These are phyloP conservation scores for Allobates femoralis DNA, from an alignment of 2,797 vertebrate genomes.

Conservation along the genomic window DNA sequence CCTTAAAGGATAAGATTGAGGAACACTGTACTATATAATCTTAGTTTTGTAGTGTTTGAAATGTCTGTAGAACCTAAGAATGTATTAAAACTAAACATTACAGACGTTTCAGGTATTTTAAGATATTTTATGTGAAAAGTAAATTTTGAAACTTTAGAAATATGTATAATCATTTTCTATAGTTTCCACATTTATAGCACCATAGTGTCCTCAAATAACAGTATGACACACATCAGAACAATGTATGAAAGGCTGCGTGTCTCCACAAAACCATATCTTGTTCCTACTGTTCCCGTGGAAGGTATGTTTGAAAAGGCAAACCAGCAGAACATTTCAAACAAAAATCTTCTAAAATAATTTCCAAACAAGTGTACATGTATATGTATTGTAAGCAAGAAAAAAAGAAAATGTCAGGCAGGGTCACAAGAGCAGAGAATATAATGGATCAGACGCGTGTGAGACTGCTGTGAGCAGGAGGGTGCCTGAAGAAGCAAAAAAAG, in stretches of 20 bases:
- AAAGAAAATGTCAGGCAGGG: conserved; percentile 59
- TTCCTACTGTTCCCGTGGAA: conserved; percentile 5
- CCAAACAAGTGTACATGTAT: conserved; percentile 32
- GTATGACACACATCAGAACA: conserved; percentile 9
- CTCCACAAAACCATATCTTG: neutral
- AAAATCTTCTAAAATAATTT: conserved; percentile 40
- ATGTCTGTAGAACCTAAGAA: neutral
- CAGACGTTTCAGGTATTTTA: neutral
- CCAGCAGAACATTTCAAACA: conserved; percentile 7
- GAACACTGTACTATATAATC: neutral
- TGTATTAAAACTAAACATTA: neutral
- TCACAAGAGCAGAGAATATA: conserved; percentile 60
- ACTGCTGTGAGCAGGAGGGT: conserved; percentile 63
- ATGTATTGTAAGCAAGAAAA: conserved; percentile 50
- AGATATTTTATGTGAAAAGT: neutral
- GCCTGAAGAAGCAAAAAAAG: conserved; percentile 61
- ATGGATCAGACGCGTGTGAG: conserved; percentile 57
- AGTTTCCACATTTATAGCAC: conserved; percentile 1
- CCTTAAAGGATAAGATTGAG: neutral
- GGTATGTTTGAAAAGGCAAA: conserved; percentile 18
- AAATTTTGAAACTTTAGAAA: neutral
- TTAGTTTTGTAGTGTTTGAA: too few species aligned
- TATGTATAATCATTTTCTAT: neutral
- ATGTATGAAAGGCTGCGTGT: neutral
- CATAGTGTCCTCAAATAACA: conserved; percentile 16